Percentiles rank a stretch among this genome's conserved stretches.
These are phyloP conservation scores for Trichomycterus rosablanca DNA, from an alignment of 2,113 vertebrate genomes.

Conservation along the genomic window DNA sequence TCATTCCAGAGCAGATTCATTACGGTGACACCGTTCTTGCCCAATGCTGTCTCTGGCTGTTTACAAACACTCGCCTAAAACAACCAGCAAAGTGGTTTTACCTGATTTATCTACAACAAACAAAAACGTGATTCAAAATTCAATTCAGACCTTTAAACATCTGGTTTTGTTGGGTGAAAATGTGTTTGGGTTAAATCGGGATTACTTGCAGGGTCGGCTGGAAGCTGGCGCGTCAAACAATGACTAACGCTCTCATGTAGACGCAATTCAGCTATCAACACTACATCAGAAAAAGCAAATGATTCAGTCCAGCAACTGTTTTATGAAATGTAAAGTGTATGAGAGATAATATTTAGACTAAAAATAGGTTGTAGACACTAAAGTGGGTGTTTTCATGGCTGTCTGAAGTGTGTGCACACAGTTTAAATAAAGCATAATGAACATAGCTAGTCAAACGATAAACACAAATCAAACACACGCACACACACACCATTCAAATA, in stretches of 20 bases:
- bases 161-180: conserved; percentile 16
- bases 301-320: conserved; percentile 21
- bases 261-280: conserved; percentile 1
- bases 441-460: no score
- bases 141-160: conserved; percentile 9
- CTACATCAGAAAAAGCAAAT: not conserved
- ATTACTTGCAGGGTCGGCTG: conserved; percentile 6
- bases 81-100: conserved; percentile 2
- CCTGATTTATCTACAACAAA: conserved; percentile 8
- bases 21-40: conserved; percentile 5
- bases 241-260: not conserved
- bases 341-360: conserved; percentile 16
- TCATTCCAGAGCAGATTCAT: conserved; percentile 11
- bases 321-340: conserved; percentile 8
- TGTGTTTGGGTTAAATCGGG: conserved; percentile 26
- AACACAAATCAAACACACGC: conserved; percentile 7
- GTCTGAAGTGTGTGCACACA: conserved; percentile 6
- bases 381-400: not conserved
- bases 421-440: no score
- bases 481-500: conserved; percentile 7
- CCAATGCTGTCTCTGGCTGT: conserved; percentile 9
- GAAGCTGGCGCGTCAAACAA: not conserved
- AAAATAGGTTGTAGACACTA: conserved; percentile 18
- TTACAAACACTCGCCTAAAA: conserved; percentile 15
- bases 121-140: not conserved